Base-by-base conservation (phyloP, 2,113 vertebrate species). In the Paradoxurus hermaphroditus region DNA sequence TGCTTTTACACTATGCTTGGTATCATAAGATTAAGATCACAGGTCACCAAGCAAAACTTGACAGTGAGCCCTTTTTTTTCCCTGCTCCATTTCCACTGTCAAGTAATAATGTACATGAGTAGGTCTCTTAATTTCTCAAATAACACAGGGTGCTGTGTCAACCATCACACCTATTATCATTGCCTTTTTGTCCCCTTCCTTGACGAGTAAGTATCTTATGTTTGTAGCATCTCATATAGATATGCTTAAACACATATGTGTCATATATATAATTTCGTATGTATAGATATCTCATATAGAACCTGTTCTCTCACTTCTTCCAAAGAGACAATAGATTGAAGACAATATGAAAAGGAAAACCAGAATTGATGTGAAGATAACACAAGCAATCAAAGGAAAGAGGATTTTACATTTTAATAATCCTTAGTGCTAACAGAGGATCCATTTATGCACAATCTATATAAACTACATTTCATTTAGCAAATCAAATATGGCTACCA, bases 101-200 rank as follows among this genome's bases (percentile, higher is more conserved):
- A 84, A 94, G 31, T 65, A 86, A 83, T 56, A 56, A 95, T 39
- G 16, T 27, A 72, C 19, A 89, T 59, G 41, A 41, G n/a, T 36
- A 89, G 36, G 14, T 90, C 62, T 92, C 62, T 86, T 79, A 63
- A 92, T 75, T 96, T 95, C 59, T 86, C 68, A 72, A 94, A 78
- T 62, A 82, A 86, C 36, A 92, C 63, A 91, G 46, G 49, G 44
- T 53, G n/a, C 90, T 89, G 93, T 34, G 39, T 63, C 65, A 85
- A 46, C 25, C 4, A 21, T 34, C 49, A 75, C 0, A 86, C 1
- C 34, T 85, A 59, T n/a, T 92, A 70, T 67, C 9, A 21, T 36
- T 49, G 41, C 27, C 41, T 73, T 93, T 90, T 73, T 81, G 59
- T 53, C 29, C 19, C 39, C 27, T 23, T 75, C 34, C 51, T 72